Evolutionary conservation across 2,113 vertebrate species (phyloP).

Genomic region (Chaetorhynchus papuensis): DNA sequence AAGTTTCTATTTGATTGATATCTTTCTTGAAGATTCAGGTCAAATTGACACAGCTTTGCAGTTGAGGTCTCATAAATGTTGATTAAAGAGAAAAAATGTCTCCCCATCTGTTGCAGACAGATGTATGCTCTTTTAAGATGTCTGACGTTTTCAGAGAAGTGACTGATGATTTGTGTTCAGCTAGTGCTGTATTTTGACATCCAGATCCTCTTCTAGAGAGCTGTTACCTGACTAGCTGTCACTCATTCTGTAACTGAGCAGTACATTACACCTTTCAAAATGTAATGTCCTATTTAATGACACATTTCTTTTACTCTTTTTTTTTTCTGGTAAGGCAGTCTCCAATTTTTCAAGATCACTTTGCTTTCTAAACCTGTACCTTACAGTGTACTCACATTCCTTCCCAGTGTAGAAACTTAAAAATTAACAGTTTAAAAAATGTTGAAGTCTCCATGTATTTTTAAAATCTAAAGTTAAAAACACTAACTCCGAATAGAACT

Average conservation of each 20-base stretch:
- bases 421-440: not conserved
- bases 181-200: not conserved
- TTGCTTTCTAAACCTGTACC: not conserved
- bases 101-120: not conserved
- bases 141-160: not conserved
- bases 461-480: not conserved
- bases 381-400: not conserved
- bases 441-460: not conserved
- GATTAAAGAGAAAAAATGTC: not conserved
- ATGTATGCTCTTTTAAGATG: not conserved
- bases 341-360: not conserved
- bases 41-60: not conserved
- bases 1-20: not conserved
- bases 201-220: not conserved
- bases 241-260: not conserved
- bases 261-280: not conserved
- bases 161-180: not conserved
- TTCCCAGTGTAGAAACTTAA: not conserved
- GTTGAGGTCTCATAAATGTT: not conserved
- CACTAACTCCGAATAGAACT: not conserved
- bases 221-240: not conserved
- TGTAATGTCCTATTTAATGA: not conserved
- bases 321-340: not conserved
- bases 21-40: not conserved
- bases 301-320: not conserved